These are phyloP conservation scores for Vidua macroura DNA, from an alignment of 2,113 vertebrate species.

Conservation along the genomic window DNA sequence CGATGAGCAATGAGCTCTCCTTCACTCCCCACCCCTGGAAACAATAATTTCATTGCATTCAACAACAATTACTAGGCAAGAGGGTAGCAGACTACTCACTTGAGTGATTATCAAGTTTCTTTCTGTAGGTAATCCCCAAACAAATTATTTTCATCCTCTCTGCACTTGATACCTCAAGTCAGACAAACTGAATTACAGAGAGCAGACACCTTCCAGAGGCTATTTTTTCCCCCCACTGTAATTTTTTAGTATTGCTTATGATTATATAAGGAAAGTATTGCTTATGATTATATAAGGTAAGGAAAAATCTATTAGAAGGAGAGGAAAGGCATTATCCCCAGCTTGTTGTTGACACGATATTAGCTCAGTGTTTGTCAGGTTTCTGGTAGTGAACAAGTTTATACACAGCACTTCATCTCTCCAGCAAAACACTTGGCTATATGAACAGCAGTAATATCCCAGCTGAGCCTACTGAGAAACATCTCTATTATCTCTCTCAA, in stretches of 20 bases:
- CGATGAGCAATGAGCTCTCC: background rate
- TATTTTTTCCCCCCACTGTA: fast-evolving
- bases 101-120: background rate
- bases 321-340: slow-evolving; percentile 20
- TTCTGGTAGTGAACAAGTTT: slow-evolving; percentile 32
- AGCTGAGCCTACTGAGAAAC: background rate
- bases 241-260: slow-evolving; percentile 3
- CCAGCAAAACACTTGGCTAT: background rate
- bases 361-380: slow-evolving; percentile 14
- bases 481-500: slow-evolving; percentile 14
- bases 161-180: background rate
- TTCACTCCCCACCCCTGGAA: background rate
- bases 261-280: background rate
- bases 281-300: background rate
- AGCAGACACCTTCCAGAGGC: background rate
- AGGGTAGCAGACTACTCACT: background rate
- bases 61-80: background rate
- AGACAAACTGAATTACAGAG: background rate
- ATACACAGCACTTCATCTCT: background rate
- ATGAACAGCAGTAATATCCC: slow-evolving; percentile 11
- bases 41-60: background rate
- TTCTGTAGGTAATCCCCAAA: slow-evolving; percentile 9
- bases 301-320: slow-evolving; percentile 14
- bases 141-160: slow-evolving; percentile 15
- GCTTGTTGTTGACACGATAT: slow-evolving; percentile 16